A percentile compares a stretch with the other conserved stretches of the same genome.
phyloP scores from a whole-genome alignment of 2,797 vertebrate genomes.

The Bradypodion ventrale region DNA sequence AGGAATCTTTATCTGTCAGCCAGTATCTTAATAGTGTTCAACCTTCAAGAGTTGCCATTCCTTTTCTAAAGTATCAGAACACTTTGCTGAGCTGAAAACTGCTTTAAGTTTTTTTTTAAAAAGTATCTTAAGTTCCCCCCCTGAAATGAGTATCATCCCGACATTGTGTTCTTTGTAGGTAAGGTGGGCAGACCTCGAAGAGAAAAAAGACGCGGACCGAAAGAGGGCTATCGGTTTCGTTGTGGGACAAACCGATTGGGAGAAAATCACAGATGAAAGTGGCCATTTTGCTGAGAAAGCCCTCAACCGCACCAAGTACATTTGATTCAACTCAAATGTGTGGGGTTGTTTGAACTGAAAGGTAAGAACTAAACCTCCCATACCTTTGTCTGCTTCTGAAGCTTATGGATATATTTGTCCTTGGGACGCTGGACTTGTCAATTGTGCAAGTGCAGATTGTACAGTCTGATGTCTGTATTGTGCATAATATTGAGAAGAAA shows the following conservation, averaged over 20 bases:
- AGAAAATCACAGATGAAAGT: conserved; percentile 98
- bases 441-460: conserved; percentile 14
- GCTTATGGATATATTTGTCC: conserved; percentile 3
- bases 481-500: conserved; percentile 18
- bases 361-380: conserved; percentile 62
- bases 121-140: conserved; percentile 17
- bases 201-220: conserved; percentile 96
- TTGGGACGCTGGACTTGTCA: conserved; percentile 29
- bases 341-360: conserved; percentile 67
- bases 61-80: conserved; percentile 6
- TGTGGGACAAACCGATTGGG: conserved; percentile 99
- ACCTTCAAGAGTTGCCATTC: neutral
- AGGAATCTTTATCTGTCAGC: neutral
- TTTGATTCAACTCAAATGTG: conserved; percentile 80
- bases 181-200: conserved; percentile 98
- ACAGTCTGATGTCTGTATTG: neutral
- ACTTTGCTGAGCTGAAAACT: conserved; percentile 31
- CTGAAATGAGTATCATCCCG: conserved; percentile 53
- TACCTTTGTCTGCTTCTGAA: neutral
- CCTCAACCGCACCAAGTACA: conserved; percentile 99
- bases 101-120: too few relatives aligned
- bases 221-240: conserved; percentile 99
- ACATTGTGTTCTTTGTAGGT: conserved; percentile 81
- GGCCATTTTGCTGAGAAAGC: conserved; percentile 95
- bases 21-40: neutral